phyloP scores from a whole-genome alignment of 2,113 vertebrate genomes.

The Strix uralensis region DNA sequence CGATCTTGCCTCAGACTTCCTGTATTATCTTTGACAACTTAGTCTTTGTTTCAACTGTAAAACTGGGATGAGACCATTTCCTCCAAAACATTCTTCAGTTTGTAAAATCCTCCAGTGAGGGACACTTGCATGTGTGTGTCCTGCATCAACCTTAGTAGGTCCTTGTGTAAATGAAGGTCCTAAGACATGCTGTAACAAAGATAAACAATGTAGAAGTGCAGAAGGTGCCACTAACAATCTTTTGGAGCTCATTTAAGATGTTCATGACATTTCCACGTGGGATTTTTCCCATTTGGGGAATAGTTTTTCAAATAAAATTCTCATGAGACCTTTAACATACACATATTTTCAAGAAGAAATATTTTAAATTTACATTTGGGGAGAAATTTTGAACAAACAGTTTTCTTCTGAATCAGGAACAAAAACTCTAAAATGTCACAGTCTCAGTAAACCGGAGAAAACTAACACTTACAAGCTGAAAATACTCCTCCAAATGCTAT shows the following conservation, averaged over 20 bases:
- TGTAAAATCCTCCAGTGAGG: not conserved
- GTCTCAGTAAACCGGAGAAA: not conserved
- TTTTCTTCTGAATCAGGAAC: not conserved
- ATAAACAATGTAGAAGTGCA: not conserved
- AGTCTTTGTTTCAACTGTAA: not conserved
- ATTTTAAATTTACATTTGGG: not conserved
- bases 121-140: not conserved
- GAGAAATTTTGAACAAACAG: not conserved
- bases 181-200: not conserved
- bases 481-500: not conserved
- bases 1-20: not conserved
- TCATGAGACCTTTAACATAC: not conserved
- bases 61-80: not conserved
- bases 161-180: not conserved
- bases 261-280: not conserved
- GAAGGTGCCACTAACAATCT: not conserved
- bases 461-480: not conserved
- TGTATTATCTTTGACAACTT: slow-evolving; percentile 1
- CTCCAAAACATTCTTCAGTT: not conserved
- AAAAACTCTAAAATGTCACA: not conserved
- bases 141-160: not conserved
- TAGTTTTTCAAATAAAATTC: not conserved
- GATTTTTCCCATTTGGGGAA: not conserved
- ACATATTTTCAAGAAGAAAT: not conserved
- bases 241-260: not conserved